phyloP scores from a whole-genome alignment of 2,113 vertebrate genomes.

The Erythrocercus mccallii region DNA sequence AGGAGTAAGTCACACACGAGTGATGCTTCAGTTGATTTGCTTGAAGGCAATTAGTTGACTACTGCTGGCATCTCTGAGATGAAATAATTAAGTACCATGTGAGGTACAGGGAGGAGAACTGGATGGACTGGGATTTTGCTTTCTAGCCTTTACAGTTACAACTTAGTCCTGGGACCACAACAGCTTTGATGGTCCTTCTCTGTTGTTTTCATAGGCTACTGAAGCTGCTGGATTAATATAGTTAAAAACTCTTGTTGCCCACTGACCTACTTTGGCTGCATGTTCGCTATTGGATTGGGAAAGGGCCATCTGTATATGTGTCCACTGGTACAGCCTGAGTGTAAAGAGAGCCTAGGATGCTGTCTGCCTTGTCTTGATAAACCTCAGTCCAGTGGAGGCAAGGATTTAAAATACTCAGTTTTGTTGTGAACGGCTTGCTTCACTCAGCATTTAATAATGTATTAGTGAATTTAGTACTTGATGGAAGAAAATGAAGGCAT shows the following conservation, averaged over 20 bases:
- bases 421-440: not conserved
- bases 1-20: not conserved
- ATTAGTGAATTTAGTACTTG: not conserved
- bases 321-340: not conserved
- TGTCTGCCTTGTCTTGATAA: not conserved
- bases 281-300: not conserved
- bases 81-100: not conserved
- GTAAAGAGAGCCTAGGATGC: not conserved
- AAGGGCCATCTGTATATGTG: not conserved
- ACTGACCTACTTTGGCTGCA: not conserved
- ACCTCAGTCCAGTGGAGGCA: not conserved
- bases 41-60: not conserved
- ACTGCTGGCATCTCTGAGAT: not conserved
- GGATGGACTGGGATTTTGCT: not conserved
- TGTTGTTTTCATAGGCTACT: not conserved
- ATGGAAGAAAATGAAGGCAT: not conserved
- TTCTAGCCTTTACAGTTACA: not conserved
- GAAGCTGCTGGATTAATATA: not conserved
- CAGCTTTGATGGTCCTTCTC: not conserved
- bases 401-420: not conserved
- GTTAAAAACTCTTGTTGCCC: constrained; percentile 22
- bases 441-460: not conserved
- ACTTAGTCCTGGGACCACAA: not conserved
- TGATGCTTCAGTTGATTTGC: not conserved
- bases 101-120: not conserved